These are phyloP conservation scores for Ophthalmolycus amberensis DNA, from an alignment of 2,113 vertebrate species.

Conservation along the genomic window DNA sequence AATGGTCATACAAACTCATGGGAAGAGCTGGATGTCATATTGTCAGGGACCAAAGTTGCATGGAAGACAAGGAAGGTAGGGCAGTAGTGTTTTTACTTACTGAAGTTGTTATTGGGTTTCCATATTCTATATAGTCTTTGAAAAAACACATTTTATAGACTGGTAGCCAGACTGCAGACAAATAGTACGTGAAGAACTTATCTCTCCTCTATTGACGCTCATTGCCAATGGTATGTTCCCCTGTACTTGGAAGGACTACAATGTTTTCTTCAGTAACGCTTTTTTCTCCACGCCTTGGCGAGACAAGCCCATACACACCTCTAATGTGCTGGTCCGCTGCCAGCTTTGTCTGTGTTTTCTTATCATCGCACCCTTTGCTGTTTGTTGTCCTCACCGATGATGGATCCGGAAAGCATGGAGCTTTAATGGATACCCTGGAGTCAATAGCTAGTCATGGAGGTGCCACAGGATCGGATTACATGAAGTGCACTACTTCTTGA, in stretches of 20 bases:
- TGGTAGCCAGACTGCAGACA: background rate
- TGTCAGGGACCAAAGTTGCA: conserved; percentile 23
- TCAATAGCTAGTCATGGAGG: conserved; percentile 6
- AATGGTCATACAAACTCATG: conserved; percentile 26
- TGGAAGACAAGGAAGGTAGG: conserved; percentile 64
- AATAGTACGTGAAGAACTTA: background rate
- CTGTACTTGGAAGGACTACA: background rate
- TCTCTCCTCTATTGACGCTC: background rate
- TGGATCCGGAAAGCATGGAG: conserved; percentile 9
- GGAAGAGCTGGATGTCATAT: conserved; percentile 33
- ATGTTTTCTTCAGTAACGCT: background rate
- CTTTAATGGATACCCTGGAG: background rate
- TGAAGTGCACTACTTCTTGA: too few species aligned
- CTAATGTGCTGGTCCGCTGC: conserved; percentile 8
- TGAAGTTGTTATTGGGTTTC: background rate
- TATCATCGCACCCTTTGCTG: conserved; percentile 2
- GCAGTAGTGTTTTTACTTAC: background rate
- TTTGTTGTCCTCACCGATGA: background rate
- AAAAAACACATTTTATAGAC: background rate
- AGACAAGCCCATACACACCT: conserved; percentile 51
- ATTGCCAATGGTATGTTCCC: background rate
- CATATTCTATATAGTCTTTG: background rate
- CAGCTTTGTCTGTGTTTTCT: conserved; percentile 19
- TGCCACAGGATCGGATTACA: too few species aligned
- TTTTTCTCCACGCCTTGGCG: background rate